Evolutionary conservation across 1,140 invertebrate genomes (phyloP).

Genomic region (Prorops nasuta): DNA sequence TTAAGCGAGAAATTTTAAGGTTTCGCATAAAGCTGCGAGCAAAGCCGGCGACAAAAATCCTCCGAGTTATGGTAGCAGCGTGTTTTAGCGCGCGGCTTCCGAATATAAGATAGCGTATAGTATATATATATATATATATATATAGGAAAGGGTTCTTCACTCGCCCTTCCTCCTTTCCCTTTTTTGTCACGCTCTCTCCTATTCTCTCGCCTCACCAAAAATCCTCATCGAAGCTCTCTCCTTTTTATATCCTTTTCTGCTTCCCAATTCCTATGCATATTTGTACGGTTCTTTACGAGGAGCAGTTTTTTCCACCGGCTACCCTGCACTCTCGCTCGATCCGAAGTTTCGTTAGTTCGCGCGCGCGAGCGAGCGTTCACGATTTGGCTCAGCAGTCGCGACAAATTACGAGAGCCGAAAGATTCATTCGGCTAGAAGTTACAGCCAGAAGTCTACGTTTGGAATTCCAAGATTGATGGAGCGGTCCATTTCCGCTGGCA

Average conservation of each 20-base stretch:
- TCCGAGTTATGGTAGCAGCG: conserved; percentile 27
- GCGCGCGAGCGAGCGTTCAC: no score
- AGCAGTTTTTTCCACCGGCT: conserved; percentile 34
- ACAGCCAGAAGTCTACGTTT: no score
- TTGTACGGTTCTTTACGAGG: conserved; percentile 43
- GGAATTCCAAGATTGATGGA: no score
- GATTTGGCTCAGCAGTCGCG: no score
- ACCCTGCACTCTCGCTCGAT: not conserved
- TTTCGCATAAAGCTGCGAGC: conserved; percentile 33
- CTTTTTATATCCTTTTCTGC: no score
- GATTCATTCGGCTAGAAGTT: no score
- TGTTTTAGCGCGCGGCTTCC: conserved; percentile 29
- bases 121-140: no score
- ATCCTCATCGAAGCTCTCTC: not conserved
- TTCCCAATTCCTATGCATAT: conserved; percentile 51
- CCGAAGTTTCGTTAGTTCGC: no score
- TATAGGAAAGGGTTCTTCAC: conserved; percentile 16
- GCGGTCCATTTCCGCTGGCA: no score
- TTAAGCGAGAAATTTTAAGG: conserved; percentile 36
- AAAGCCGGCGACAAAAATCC: conserved; percentile 41
- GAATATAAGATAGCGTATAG: no score
- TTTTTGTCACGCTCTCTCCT: not conserved
- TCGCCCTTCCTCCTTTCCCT: not conserved
- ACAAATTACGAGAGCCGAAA: no score
- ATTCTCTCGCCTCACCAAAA: not conserved